Base-by-base conservation (phyloP, 2,888 invertebrate genomes). In the Drosophila tanythrix region DNA sequence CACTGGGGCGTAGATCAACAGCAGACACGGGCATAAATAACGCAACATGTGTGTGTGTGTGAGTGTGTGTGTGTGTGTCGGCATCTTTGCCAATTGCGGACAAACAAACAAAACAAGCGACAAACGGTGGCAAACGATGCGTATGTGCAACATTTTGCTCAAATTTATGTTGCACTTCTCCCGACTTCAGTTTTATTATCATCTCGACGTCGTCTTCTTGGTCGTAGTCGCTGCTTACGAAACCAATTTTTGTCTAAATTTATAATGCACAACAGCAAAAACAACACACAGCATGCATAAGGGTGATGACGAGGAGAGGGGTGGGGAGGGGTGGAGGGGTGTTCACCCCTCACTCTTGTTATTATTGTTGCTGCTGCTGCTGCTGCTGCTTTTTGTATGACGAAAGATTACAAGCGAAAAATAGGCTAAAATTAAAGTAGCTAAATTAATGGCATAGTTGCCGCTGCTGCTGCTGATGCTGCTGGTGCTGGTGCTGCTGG, bases 141-240 rank as follows among this genome's bases (percentile, higher is more conserved):
- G 85, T 85, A 85, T 85, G 89, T 78, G 85, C 81, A 86, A 89
- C 77, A 88, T 88, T 86, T 74, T 77, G 82, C 67, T 68, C 58
- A 86, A 89, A 87, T 90, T 90, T 87, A 90, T 90, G 89, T 89
- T 87, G 89, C 85, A 89, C 88, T 89, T 87, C 79, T 83, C 81
- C 71, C 66, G 81, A 89, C 80, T 87, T 87, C 55, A 85, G 70
- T 86, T 90, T 88, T 90, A 90, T 90, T 89, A 89, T 87, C 82
- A 84, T 74, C 73, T 18, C 76, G 67, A 69, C 62, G 55, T 62
- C 64, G 52, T 76, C 68, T 60, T 60, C 63, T 53, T 62, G 57
- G 71, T 62, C 73, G 73, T 58, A 48, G 46, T 38, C 35, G 53
- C 70, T 70, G 71, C 70, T 68, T 74, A 74, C 64, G 76, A 76